phyloP scores from a whole-genome alignment of 2,888 invertebrate species.

The Tubulanus polymorphus region DNA sequence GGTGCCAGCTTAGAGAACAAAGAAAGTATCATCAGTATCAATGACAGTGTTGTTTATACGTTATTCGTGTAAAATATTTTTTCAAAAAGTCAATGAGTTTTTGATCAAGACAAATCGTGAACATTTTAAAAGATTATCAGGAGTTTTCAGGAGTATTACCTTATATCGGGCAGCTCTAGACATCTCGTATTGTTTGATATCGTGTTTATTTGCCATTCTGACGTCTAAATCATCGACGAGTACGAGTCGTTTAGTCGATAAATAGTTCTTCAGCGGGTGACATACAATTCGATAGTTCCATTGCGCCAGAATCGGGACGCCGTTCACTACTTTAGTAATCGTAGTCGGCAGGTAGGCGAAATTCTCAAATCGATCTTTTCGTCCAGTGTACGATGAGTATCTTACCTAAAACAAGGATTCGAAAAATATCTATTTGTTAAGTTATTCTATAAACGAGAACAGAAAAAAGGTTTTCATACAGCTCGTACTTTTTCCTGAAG shows the following conservation, averaged over 20 bases:
- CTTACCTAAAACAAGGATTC: no score
- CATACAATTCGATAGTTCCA: slow-evolving; percentile 35
- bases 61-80: neutral
- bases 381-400: slow-evolving; percentile 28
- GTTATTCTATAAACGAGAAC: no score
- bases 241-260: slow-evolving; percentile 19
- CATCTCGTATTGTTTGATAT: slow-evolving; percentile 12
- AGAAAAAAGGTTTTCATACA: no score
- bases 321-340: slow-evolving; percentile 23
- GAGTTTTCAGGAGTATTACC: slow-evolving; percentile 1
- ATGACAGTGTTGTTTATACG: neutral
- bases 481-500: slow-evolving; percentile 29
- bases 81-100: no score
- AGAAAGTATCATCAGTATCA: neutral
- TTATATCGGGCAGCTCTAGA: slow-evolving; percentile 15
- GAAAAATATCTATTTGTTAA: no score
- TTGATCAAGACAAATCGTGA: no score
- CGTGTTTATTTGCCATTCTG: slow-evolving; percentile 17
- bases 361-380: slow-evolving; percentile 29
- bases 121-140: no score
- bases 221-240: slow-evolving; percentile 21
- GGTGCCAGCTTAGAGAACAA: neutral
- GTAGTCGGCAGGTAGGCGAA: slow-evolving; percentile 33
- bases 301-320: slow-evolving; percentile 28
- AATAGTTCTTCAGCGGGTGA: slow-evolving; percentile 23